Evolutionary conservation across 2,888 invertebrate species (phyloP), one percentile per base, ranked within the genome.

Genomic region (Leptopilina drosophilae): DNA sequence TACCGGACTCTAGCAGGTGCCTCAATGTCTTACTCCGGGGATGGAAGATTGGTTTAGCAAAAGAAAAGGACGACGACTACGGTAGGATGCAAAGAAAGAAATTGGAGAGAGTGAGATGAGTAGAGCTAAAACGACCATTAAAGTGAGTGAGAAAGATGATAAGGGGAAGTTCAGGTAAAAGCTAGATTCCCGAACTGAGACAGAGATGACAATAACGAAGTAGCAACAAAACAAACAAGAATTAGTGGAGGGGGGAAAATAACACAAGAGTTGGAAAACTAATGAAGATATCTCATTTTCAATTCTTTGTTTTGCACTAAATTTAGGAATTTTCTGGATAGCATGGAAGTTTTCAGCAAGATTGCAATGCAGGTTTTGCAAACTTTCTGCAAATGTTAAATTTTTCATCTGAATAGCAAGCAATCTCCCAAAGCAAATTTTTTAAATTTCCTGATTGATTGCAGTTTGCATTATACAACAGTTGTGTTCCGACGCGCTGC

Each of bases 401-500:
- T 33, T 2, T 33, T 33, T 33, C 33, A 33, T 5, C 33, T 33
- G 33, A 0, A 33, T 33, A 33, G 0, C 33, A 33, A 33, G 33
- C 33, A 33, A 33, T 33, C 5, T 33, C 33, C 0, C 33, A 33
- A 33, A 2, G 33, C 33, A 33, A 33, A 33, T 33, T 33, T 33
- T 2, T 5, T 0, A 33, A 33, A 33, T 5, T 33, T 33, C 2
- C 33, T 33, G 33, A 33, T 33, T 33, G 33, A 33, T 33, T 33
- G 33, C 33, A 33, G 33, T 33, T 33, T 26, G n/a, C n/a, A n/a
- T n/a, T n/a, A n/a, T n/a, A n/a, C n/a, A n/a, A n/a, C 91, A 91
- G 91, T 91, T 91, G 90, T 90, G 89, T 90, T 90, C 89, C 89
- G 91, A 90, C 91, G 91, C 91, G 91, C 90, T 88, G 89, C 89